phyloP scores from a whole-genome alignment of 1,140 invertebrate genomes.

The Pseudomyrmex cubaensis region DNA sequence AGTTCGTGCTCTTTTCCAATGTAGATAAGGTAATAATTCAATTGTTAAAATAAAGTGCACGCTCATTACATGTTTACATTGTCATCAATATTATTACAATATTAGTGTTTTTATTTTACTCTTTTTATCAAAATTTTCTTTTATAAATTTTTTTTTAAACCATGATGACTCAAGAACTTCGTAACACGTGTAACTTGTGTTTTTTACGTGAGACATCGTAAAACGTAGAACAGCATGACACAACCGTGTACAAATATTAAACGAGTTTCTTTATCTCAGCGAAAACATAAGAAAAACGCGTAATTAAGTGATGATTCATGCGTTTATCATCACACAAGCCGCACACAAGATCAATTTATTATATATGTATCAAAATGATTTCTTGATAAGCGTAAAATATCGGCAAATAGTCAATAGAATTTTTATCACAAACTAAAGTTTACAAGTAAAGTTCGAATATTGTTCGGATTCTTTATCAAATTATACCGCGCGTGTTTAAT shows the following conservation, averaged over 20 bases:
- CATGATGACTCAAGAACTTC: neutral
- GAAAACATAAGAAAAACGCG: neutral
- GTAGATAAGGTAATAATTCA: slow-evolving; percentile 22
- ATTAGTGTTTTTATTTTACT: neutral
- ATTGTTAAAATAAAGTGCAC: slow-evolving; percentile 3
- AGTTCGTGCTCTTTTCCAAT: neutral
- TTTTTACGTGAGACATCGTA: neutral
- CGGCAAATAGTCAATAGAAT: too few relatives aligned
- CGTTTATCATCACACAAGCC: neutral
- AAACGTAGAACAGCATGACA: neutral
- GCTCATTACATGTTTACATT: neutral
- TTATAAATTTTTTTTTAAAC: neutral
- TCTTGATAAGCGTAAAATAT: neutral
- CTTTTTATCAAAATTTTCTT: neutral
- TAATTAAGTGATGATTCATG: neutral
- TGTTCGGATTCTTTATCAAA: neutral
- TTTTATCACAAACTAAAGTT: too few relatives aligned
- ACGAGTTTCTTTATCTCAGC: neutral
- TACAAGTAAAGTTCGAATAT: too few relatives aligned
- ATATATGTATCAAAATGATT: slow-evolving; percentile 5
- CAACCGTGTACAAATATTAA: slow-evolving; percentile 2
- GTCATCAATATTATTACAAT: neutral
- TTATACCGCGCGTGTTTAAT: neutral
- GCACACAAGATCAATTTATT: neutral
- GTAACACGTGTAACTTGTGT: slow-evolving; percentile 17